Percentiles rank a stretch among this genome's conserved stretches.
Conservation (phyloP, 2,797 vertebrate genomes). For the Anabas testudineus region DNA sequence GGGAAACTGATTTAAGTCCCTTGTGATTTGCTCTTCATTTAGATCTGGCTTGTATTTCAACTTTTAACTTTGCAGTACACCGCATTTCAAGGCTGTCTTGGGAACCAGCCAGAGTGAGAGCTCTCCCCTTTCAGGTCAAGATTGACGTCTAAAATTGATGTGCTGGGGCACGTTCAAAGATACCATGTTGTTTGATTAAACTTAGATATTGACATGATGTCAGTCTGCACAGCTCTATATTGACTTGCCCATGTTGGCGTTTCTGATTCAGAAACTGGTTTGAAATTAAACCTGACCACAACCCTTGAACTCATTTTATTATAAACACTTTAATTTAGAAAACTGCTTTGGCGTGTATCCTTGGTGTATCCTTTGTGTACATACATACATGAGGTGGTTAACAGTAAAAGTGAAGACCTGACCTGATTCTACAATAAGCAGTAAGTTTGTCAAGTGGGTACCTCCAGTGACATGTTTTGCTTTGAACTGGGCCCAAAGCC, state of each 20-base stretch:
- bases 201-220: conserved; percentile 34
- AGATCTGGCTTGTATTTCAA: conserved; percentile 9
- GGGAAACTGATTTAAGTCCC: not conserved
- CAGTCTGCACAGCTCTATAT: conserved; percentile 12
- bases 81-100: conserved; percentile 12
- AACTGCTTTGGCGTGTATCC: no score
- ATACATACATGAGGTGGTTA: not conserved
- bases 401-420: not conserved
- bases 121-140: not conserved
- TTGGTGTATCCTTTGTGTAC: not conserved
- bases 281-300: not conserved
- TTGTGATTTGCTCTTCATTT: conserved; percentile 18
- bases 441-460: not conserved
- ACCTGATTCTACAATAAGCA: not conserved
- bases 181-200: conserved; percentile 34
- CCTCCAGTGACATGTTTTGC: not conserved
- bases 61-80: not conserved
- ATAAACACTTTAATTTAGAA: not conserved
- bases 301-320: not conserved
- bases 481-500: conserved; percentile 17
- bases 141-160: conserved; percentile 35
- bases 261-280: not conserved
- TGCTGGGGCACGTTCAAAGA: conserved; percentile 11
- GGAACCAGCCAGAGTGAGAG: not conserved
- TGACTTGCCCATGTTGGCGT: not conserved